Evolutionary conservation across 2,113 vertebrate species (phyloP), one percentile per base, ranked within the genome.

Genomic region (Odocoileus hemionus): DNA sequence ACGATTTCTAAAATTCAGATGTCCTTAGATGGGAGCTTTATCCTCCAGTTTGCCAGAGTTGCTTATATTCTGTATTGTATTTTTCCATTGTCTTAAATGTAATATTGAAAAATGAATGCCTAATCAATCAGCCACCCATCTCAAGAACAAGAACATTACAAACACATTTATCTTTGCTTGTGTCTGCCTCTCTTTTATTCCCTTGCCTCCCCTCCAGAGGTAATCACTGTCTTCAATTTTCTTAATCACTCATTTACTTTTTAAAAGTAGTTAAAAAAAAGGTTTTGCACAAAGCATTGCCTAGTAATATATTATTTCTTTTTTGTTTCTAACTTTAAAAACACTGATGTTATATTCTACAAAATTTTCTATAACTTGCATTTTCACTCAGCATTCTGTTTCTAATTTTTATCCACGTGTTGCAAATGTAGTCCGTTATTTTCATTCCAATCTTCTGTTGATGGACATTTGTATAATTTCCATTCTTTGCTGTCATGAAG

Each of bases 301-400:
- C 28, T 61, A 52, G 57, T 76, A 82, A 26, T 61, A 28, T 28
- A 3, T 58, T 43, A 74, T 87, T 25, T 58, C 55, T 36, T n/a
- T 95, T 50, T 84, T 87, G 78, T 93, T 67, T 70, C 84, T 57
- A 26, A 88, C 14, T 82, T 95, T 93, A 52, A 89, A 85, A 95
- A 67, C 64, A 50, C 43, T 55, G 52, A 28, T 83, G 47, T 85
- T 28, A 64, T 54, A 7, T 28, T 79, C 23, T 39, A 76, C 55
- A 64, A 39, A 85, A n/a, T 52, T 61, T 64, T 74, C 43, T 89
- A 3, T 89, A 67, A 80, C n/a, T 86, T 70, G 10, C 55, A 12
- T 80, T 84, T 78, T 92, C 26, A 54, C 5, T 43, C 10, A 23
- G 30, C 60, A n/a, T 45, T 45, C 47, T 89, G n/a, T 74, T 60